Evolutionary conservation across 2,888 invertebrate genomes (phyloP), one percentile per base, ranked within the genome.

Genomic region (Sinodicranocentrus sp.): DNA sequence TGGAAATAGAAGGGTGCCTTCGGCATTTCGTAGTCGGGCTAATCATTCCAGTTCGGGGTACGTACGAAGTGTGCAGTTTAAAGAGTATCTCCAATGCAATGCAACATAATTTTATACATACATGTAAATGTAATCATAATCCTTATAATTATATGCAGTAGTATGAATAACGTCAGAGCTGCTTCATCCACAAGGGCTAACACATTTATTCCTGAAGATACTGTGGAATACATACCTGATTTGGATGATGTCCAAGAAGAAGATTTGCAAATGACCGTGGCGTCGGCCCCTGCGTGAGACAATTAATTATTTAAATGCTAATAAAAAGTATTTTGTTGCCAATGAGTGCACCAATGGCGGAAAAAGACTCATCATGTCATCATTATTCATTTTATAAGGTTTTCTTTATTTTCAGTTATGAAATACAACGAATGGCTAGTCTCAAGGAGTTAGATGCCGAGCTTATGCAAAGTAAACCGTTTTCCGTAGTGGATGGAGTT

Each of bases 391-490:
- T 39, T 39, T 8, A 39, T 39, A 39, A 39, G 13, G 13, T 39
- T 6, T 39, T 13, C 39, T 79, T 59, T 2, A 3, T 3, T 2
- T n/a, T 1, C 23, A 88, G 88, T 21, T 87, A 85, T 43, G 87
- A 88, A 85, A 71, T 87, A 10, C 87, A 88, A 44, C 63, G 84
- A 65, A 88, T 88, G 72, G 86, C 88, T 23, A 88, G 88, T 67
- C 79, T 88, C 21, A 87, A 86, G 39, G 88, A 88, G 54, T 68
- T 88, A 59, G 88, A 88, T 84, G 88, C 83, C n/a, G 88, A 88
- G n/a, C 52, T 88, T 25, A 77, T 85, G 39, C 83, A 86, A 28
- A 86, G 84, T 8, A 88, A 87, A 54, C 85, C 88, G 19, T 88
- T 88, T 52, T 88, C 88, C 1, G 86, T 87, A 10, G 87, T 88